Evolutionary conservation across 2,113 vertebrate species (phyloP).

Genomic region (Astatotilapia flaviijosephi): DNA sequence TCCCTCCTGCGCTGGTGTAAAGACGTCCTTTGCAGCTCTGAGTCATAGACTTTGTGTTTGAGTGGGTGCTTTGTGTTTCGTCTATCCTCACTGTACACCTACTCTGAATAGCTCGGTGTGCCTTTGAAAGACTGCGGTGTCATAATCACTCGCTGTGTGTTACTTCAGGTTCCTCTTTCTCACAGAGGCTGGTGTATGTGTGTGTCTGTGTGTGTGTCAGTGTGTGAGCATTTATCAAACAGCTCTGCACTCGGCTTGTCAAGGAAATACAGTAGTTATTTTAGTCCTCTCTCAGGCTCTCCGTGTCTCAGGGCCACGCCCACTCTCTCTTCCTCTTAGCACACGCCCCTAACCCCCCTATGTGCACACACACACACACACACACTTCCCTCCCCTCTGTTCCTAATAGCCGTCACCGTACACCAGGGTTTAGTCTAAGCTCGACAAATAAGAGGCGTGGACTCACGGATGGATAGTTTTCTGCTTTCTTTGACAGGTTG

Average conservation of each 20-base stretch:
- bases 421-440: not conserved
- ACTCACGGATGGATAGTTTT: slow-evolving; percentile 21
- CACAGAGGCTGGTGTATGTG: not conserved
- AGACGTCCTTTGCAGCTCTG: not conserved
- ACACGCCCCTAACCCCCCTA: not conserved
- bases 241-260: not conserved
- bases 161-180: not conserved
- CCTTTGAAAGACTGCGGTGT: not conserved
- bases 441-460: not conserved
- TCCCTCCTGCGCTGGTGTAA: not conserved
- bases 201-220: not conserved
- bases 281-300: not conserved
- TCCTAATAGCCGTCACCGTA: not conserved
- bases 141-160: not conserved
- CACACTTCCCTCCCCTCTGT: not conserved
- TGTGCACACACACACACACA: not conserved
- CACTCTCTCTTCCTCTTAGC: not conserved
- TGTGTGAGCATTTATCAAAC: not conserved
- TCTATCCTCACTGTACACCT: not conserved
- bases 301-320: not conserved
- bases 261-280: slow-evolving; percentile 40
- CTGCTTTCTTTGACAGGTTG: slow-evolving; percentile 15
- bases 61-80: not conserved
- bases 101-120: not conserved
- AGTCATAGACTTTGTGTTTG: not conserved